Evolutionary conservation across 1,140 invertebrate genomes (phyloP).

Genomic region (Holotrichia oblita): DNA sequence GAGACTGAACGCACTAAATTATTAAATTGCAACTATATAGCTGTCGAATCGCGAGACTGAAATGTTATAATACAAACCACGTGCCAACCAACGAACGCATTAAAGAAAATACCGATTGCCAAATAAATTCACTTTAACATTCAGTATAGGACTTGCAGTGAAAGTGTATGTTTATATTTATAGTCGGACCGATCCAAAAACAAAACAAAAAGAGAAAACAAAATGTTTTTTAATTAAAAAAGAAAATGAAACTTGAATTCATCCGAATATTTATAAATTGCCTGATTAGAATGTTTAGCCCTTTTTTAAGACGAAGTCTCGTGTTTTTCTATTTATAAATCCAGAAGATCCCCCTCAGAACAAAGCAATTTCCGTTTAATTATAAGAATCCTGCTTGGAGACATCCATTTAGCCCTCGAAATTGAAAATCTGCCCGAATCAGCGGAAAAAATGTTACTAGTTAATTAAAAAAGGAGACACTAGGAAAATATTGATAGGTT

Average conservation of each 20-base stretch:
- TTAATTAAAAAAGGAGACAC: conserved; percentile 32
- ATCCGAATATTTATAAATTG: neutral
- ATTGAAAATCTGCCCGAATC: conserved; percentile 33
- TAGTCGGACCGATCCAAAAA: neutral
- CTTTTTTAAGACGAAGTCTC: neutral
- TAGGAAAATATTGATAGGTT: conserved; percentile 29
- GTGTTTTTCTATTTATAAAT: conserved; percentile 1
- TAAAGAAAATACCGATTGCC: conserved; percentile 23
- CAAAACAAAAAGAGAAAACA: conserved; percentile 29
- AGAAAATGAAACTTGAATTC: neutral
- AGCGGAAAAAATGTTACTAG: conserved; percentile 20
- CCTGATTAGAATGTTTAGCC: too few species aligned
- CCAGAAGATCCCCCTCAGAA: neutral
- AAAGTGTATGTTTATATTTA: neutral
- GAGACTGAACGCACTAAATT: conserved; percentile 21
- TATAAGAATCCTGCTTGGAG: conserved; percentile 14
- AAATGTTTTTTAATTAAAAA: neutral
- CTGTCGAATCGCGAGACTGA: neutral
- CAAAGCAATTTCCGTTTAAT: conserved; percentile 29
- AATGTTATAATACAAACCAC: conserved; percentile 22
- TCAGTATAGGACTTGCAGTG: neutral
- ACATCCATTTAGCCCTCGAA: conserved; percentile 12
- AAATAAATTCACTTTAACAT: conserved; percentile 5
- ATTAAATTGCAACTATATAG: neutral
- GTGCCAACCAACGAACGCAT: neutral